phyloP scores from a whole-genome alignment of 2,888 invertebrate species.

The Phaedon cochleariae region DNA sequence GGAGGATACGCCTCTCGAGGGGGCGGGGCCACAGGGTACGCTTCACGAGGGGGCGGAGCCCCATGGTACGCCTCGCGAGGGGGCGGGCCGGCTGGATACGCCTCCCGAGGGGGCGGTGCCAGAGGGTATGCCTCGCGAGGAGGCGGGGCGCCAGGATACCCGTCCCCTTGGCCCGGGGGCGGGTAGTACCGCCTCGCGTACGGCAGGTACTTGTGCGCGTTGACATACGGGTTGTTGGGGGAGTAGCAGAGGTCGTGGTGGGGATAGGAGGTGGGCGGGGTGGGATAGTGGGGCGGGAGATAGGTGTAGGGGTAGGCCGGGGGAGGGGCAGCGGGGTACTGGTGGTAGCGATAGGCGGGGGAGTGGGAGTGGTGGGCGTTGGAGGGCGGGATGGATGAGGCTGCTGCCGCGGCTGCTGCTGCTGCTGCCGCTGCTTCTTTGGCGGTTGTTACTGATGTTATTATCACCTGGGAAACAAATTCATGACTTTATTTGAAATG shows the following conservation, averaged over 20 bases:
- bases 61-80: too few relatives aligned
- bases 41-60: too few relatives aligned
- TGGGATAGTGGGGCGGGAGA: constrained; percentile 62
- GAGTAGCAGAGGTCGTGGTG: constrained; percentile 66
- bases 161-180: constrained; percentile 64
- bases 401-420: constrained; percentile 61
- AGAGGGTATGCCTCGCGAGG: constrained; percentile 51
- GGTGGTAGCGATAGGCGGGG: constrained; percentile 61
- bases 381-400: constrained; percentile 59
- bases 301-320: constrained; percentile 62
- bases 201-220: constrained; percentile 52
- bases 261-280: constrained; percentile 59
- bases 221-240: constrained; percentile 57
- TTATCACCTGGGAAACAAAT: constrained; percentile 56
- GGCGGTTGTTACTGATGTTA: constrained; percentile 59
- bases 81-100: not conserved
- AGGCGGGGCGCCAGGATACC: constrained; percentile 57
- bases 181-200: constrained; percentile 62
- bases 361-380: not conserved
- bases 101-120: too few relatives aligned
- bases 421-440: constrained; percentile 52
- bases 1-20: too few relatives aligned
- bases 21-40: too few relatives aligned
- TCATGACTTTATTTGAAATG: too few relatives aligned
- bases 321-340: constrained; percentile 57